Conservation (phyloP, 2,113 vertebrate species). For the Psophia crepitans region DNA sequence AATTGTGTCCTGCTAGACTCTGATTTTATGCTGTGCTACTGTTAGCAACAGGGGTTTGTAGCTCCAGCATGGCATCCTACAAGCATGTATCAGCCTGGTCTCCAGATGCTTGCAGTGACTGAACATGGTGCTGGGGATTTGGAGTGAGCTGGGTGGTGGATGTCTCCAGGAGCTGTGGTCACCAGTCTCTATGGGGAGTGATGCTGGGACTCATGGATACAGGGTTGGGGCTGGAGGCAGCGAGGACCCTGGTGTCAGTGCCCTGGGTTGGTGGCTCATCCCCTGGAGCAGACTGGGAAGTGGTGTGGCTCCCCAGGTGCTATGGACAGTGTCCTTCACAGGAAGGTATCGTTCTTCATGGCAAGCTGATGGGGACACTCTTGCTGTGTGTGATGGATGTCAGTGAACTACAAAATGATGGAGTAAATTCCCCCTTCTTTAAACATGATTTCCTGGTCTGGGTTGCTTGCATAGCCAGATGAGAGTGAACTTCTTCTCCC, state of each 20-base stretch:
- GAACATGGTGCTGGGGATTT: neutral
- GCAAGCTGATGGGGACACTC: neutral
- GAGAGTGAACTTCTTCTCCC: neutral
- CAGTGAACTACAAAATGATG: neutral
- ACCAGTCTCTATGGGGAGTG: neutral
- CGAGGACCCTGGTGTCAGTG: neutral
- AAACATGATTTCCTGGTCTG: neutral
- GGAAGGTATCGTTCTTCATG: neutral
- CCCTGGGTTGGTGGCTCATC: neutral
- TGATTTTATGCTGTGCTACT: neutral
- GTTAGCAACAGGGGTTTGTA: neutral
- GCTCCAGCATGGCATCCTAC: neutral
- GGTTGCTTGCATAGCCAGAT: neutral
- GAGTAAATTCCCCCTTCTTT: neutral
- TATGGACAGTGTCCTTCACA: neutral
- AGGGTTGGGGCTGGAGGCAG: neutral
- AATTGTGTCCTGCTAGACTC: neutral
- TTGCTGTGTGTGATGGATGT: neutral
- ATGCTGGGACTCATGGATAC: neutral
- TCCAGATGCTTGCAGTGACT: neutral
- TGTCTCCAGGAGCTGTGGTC: neutral
- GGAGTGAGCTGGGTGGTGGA: neutral
- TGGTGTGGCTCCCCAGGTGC: accelerated
- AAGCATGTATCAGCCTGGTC: neutral
- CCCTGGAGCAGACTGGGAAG: neutral